Evolutionary conservation across 2,113 vertebrate species (phyloP).

Genomic region (Archilochus colubris): DNA sequence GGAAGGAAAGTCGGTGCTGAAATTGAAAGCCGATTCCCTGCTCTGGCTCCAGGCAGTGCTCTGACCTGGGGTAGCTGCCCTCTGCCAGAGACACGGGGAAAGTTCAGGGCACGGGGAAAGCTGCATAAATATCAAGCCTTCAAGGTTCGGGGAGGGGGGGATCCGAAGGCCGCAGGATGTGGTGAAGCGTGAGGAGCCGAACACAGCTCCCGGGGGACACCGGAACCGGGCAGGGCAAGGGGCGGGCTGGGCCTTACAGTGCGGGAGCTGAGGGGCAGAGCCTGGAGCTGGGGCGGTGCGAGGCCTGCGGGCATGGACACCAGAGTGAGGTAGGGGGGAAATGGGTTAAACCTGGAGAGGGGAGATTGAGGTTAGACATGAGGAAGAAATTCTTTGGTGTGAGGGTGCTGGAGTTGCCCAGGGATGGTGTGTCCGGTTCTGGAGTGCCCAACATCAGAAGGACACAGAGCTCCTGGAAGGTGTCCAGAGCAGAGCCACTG

Average conservation of each 20-base stretch:
- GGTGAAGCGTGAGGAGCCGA: background rate
- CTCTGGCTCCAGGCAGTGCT: constrained; percentile 74
- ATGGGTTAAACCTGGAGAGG: too few relatives aligned
- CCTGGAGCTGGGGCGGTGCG: background rate
- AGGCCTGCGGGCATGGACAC: too few relatives aligned
- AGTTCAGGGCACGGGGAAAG: constrained; percentile 56
- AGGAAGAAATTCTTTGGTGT: too few relatives aligned
- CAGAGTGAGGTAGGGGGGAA: too few relatives aligned
- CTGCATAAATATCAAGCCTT: constrained; percentile 70
- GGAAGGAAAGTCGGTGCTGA: constrained; percentile 67
- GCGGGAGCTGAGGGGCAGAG: too few relatives aligned
- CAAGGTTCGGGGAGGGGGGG: background rate
- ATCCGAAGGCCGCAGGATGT: background rate
- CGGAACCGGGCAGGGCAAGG: background rate
- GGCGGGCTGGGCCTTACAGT: background rate
- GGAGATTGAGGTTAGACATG: too few relatives aligned
- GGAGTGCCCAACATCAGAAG: too few relatives aligned
- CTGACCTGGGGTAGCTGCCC: constrained; percentile 77
- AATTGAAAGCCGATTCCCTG: constrained; percentile 72
- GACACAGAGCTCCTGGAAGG: too few relatives aligned
- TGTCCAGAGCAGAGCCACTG: too few relatives aligned
- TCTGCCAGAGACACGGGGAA: constrained; percentile 65
- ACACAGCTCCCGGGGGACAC: background rate
- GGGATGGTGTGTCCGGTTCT: too few relatives aligned
- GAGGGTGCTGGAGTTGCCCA: too few relatives aligned